Percentiles rank a stretch among this genome's conserved stretches.
These are phyloP conservation scores for Aradophagus sp. DNA, from an alignment of 1,140 invertebrate species.

Conservation along the genomic window DNA sequence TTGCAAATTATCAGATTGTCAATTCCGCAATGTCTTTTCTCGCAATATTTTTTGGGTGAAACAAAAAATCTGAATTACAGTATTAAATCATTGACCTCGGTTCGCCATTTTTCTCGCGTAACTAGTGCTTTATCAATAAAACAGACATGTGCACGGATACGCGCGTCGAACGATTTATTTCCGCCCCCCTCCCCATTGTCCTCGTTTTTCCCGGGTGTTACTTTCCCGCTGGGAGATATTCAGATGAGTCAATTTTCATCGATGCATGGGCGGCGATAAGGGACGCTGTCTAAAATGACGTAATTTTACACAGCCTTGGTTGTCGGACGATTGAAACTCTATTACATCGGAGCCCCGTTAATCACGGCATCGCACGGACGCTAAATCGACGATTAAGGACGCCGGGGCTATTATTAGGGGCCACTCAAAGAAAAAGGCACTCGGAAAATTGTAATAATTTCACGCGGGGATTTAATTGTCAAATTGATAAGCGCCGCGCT, in stretches of 20 bases:
- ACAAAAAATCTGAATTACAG: no score
- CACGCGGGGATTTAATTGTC: constrained; percentile 28
- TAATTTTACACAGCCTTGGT: neutral
- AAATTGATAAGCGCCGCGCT: constrained; percentile 28
- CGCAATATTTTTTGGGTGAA: no score
- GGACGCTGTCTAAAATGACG: constrained; percentile 1
- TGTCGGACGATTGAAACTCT: no score
- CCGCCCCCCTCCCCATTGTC: constrained; percentile 24
- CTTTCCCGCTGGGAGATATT: constrained; percentile 33
- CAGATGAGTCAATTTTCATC: constrained; percentile 34
- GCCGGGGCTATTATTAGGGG: constrained; percentile 1
- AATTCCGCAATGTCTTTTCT: no score
- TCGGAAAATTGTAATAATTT: constrained; percentile 25
- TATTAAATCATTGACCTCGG: no score
- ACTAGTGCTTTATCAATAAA: constrained; percentile 36
- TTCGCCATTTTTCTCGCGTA: constrained; percentile 3
- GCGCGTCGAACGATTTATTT: constrained; percentile 36
- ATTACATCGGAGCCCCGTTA: neutral
- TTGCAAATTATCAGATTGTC: no score
- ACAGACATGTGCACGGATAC: constrained; percentile 32
- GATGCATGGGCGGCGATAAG: constrained; percentile 8
- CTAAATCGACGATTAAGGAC: constrained; percentile 1
- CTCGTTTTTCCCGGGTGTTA: constrained; percentile 16
- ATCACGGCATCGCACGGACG: neutral
- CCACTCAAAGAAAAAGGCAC: constrained; percentile 4